Evolutionary conservation across 2,888 invertebrate genomes (phyloP), one percentile per base, ranked within the genome.

Genomic region (Ichneumoninae sp.): DNA sequence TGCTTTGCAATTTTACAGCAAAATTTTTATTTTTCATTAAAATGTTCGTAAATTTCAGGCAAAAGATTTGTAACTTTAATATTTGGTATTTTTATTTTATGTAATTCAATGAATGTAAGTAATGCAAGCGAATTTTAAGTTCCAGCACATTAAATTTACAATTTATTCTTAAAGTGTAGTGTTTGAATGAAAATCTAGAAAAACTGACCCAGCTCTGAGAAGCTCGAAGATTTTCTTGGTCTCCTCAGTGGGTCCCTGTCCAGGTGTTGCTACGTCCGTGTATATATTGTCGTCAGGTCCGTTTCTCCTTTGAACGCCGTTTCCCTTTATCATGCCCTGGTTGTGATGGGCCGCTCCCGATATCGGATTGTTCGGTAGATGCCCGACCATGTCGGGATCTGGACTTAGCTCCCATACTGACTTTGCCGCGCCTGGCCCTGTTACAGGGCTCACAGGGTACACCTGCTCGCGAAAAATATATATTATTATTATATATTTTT

Each of bases 401-500:
- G 94, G 94, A 87, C 93, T 93, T 95, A 97, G 95, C 94, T 97
- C 97, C 97, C 97, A 97, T 93, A 97, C 97, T 94, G 97, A 97
- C 94, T 97, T 97, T 94, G 97, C 97, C 94, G 97, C 97, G 95
- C 97, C 97, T 95, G 97, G 97, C 94, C 97, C 97, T 87, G 97
- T 93, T 65, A 92, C 91, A 90, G 93, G 93, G 92, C 93, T 94
- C 87, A 93, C 93, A 81, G 93, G 93, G 88, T 93, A 94, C 78
- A 94, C 93, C 93, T 93, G 71, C 26, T 16, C 50, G 16, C 52
- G 36, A 33, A 22, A 65, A 50, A 73, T 6, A 71, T 47, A 22
- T 60, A 2, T 68, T 65, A 5, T 10, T 54, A 50, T 16, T n/a
- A n/a, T 2, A 3, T 10, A 10, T 40, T 10, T 40, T 40, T 10